Conservation (phyloP, 2,797 vertebrate genomes). For the Centroberyx gerrardi region DNA sequence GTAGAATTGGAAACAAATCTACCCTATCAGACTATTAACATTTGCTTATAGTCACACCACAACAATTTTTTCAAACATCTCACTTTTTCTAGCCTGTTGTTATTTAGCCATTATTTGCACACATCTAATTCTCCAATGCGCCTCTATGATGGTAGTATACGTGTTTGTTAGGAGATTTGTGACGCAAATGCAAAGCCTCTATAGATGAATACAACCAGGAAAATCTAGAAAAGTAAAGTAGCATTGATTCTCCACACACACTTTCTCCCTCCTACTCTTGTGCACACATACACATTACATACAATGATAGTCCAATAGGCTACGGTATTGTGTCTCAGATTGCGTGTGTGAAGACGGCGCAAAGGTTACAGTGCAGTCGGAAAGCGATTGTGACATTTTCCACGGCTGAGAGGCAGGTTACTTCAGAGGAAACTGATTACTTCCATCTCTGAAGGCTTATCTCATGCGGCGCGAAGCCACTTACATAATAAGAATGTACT, state of each 20-base stretch:
- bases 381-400: slow-evolving; percentile 23
- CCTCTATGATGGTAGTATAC: no score
- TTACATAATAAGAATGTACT: slow-evolving; percentile 42
- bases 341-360: not conserved
- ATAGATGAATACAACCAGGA: not conserved
- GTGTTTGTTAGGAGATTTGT: no score
- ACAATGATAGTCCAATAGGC: not conserved
- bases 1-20: no score
- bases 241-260: not conserved
- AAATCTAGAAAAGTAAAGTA: not conserved
- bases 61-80: no score
- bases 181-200: not conserved
- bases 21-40: no score
- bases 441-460: slow-evolving; percentile 54
- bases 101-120: no score
- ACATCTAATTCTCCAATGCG: no score
- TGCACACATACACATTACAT: not conserved
- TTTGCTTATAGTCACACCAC: no score
- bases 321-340: not conserved
- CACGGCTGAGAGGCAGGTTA: slow-evolving; percentile 35
- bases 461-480: slow-evolving; percentile 33
- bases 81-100: no score
- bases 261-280: no score
- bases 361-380: slow-evolving; percentile 22
- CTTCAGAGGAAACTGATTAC: slow-evolving; percentile 47